phyloP scores from a whole-genome alignment of 2,113 vertebrate genomes.

The Tragulus kanchil region DNA sequence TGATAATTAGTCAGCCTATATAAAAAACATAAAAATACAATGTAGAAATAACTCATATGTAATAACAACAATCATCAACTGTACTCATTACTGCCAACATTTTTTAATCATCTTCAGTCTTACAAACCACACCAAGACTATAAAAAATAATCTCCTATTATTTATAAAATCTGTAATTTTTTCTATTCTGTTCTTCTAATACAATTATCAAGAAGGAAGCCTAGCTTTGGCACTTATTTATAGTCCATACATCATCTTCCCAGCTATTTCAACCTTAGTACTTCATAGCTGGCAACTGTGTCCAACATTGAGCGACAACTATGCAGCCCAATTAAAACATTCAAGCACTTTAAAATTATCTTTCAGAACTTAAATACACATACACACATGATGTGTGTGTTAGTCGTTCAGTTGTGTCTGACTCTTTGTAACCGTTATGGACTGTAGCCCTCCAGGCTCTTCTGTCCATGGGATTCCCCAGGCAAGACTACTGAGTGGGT shows the following conservation, averaged over 20 bases:
- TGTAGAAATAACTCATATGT: not conserved
- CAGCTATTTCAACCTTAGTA: not conserved
- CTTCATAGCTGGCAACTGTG: not conserved
- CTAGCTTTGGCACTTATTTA: not conserved
- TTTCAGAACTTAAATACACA: not conserved
- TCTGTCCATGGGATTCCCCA: not conserved
- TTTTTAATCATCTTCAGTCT: not conserved
- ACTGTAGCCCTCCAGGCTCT: not conserved
- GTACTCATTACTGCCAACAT: not conserved
- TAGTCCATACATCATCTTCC: not conserved
- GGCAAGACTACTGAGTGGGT: not conserved
- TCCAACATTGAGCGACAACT: not conserved
- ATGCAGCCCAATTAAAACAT: not conserved
- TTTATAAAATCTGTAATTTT: not conserved
- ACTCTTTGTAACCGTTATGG: not conserved
- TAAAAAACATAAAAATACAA: constrained; percentile 1
- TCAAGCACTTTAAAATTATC: not conserved
- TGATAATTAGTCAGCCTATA: not conserved
- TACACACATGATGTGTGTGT: not conserved
- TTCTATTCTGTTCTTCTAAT: not conserved
- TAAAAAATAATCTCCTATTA: not conserved
- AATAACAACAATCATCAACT: not conserved
- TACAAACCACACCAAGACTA: not conserved
- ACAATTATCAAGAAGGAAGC: not conserved
- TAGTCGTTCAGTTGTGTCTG: not conserved